These are phyloP conservation scores for Brienomyrus longianalis DNA, from an alignment of 2,113 vertebrate genomes.

Conservation along the genomic window DNA sequence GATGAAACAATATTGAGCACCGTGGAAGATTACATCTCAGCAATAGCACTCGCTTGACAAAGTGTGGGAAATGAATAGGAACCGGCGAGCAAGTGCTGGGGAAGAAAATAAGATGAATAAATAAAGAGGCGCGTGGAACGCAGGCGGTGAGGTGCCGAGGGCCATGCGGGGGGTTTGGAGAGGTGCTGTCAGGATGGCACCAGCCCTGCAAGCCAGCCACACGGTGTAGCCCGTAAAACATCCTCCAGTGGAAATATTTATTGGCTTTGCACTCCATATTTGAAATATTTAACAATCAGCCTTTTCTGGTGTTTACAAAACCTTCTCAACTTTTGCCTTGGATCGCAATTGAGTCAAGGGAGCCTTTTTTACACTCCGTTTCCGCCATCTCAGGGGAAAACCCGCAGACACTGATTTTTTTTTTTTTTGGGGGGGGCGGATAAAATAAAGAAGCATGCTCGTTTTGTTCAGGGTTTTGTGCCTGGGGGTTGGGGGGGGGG, in stretches of 20 bases:
- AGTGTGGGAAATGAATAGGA: slow-evolving; percentile 31
- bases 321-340: slow-evolving; percentile 42
- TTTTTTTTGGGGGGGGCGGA: slow-evolving; percentile 18
- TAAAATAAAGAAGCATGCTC: slow-evolving; percentile 33
- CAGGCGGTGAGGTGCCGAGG: slow-evolving; percentile 17
- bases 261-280: slow-evolving; percentile 27
- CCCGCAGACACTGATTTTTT: slow-evolving; percentile 34
- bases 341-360: slow-evolving; percentile 49
- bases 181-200: slow-evolving; percentile 36
- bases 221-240: slow-evolving; percentile 44
- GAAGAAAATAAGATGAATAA: slow-evolving; percentile 41
- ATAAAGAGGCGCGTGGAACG: slow-evolving; percentile 36
- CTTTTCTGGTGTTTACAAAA: slow-evolving; percentile 46
- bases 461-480: slow-evolving; percentile 37
- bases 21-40: slow-evolving; percentile 38
- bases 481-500: slow-evolving; percentile 5
- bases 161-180: slow-evolving; percentile 31
- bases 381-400: slow-evolving; percentile 39
- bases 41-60: slow-evolving; percentile 38
- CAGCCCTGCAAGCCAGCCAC: slow-evolving; percentile 21
- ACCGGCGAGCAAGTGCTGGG: slow-evolving; percentile 16
- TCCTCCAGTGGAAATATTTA: slow-evolving; percentile 31
- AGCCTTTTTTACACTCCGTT: slow-evolving; percentile 38
- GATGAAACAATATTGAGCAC: slow-evolving; percentile 24
- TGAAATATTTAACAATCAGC: slow-evolving; percentile 47